A percentile compares a stretch with the other conserved stretches of the same genome.
phyloP scores from a whole-genome alignment of 2,113 vertebrate genomes.

The Oxyura jamaicensis region DNA sequence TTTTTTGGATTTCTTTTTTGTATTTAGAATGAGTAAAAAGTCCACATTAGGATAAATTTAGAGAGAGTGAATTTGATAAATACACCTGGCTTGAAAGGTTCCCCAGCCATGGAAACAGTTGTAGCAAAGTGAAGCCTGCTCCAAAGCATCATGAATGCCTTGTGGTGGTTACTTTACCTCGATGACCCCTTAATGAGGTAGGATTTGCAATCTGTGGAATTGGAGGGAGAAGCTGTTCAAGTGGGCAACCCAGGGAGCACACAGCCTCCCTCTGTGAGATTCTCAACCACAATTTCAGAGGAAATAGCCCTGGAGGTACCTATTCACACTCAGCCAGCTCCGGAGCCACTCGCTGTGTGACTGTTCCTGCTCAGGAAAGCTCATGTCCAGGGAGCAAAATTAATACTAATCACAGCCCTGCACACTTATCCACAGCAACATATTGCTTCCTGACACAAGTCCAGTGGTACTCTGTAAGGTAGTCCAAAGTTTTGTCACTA shows the following conservation, averaged over 20 bases:
- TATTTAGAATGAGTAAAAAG: neutral
- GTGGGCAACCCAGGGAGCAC: neutral
- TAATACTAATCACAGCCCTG: neutral
- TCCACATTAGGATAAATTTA: conserved; percentile 35
- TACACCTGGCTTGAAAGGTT: neutral
- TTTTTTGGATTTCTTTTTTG: conserved; percentile 34
- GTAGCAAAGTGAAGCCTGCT: neutral
- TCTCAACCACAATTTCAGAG: neutral
- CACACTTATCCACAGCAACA: rapidly evolving
- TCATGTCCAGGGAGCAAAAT: rapidly evolving
- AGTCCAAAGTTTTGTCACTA: neutral
- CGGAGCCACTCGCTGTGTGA: neutral
- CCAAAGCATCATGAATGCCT: neutral
- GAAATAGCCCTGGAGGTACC: neutral
- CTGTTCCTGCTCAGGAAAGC: neutral
- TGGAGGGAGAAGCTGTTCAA: neutral
- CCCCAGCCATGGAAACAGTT: neutral
- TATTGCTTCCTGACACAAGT: rapidly evolving
- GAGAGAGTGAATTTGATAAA: conserved; percentile 42
- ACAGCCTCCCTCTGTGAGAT: neutral
- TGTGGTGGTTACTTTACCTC: neutral
- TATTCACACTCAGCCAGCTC: neutral
- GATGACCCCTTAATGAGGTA: neutral
- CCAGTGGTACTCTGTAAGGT: neutral
- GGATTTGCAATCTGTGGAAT: neutral